A percentile compares a stretch with the other conserved stretches of the same genome.
These are phyloP conservation scores for Mesocricetus auratus DNA, from an alignment of 2,113 vertebrate species.

Conservation along the genomic window DNA sequence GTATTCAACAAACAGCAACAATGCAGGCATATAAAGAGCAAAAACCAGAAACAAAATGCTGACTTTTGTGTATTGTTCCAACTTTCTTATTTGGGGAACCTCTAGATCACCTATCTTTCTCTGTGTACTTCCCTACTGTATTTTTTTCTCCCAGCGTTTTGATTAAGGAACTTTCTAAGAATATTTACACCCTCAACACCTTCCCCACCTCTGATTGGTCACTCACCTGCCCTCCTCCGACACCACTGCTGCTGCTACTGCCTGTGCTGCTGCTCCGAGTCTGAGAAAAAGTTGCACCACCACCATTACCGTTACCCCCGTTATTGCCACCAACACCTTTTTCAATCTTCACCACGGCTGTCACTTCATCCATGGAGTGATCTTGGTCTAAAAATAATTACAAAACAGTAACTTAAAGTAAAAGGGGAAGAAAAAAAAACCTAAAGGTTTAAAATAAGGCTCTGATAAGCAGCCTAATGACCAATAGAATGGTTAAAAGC, in stretches of 20 bases:
- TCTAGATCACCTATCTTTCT: slow-evolving; percentile 26
- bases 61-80: background rate
- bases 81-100: slow-evolving; percentile 3
- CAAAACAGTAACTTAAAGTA: slow-evolving; percentile 63
- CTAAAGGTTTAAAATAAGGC: background rate
- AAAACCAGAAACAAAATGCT: slow-evolving; percentile 43
- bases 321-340: slow-evolving; percentile 87
- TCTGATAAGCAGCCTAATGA: background rate
- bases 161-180: background rate
- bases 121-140: slow-evolving; percentile 16
- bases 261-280: slow-evolving; percentile 82
- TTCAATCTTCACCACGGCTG: slow-evolving; percentile 86
- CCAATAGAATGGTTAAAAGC: background rate
- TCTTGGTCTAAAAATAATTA: slow-evolving; percentile 85
- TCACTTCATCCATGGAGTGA: slow-evolving; percentile 88
- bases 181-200: background rate
- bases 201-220: background rate
- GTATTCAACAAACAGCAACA: slow-evolving; percentile 56
- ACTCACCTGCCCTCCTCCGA: slow-evolving; percentile 86
- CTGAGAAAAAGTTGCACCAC: slow-evolving; percentile 79
- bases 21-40: slow-evolving; percentile 52
- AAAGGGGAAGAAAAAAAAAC: background rate
- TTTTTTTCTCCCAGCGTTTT: background rate
- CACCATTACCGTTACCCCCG: slow-evolving; percentile 81
- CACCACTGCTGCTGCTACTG: slow-evolving; percentile 78